Evolutionary conservation across 2,113 vertebrate species (phyloP), one percentile per base, ranked within the genome.

Genomic region (Podiceps cristatus): DNA sequence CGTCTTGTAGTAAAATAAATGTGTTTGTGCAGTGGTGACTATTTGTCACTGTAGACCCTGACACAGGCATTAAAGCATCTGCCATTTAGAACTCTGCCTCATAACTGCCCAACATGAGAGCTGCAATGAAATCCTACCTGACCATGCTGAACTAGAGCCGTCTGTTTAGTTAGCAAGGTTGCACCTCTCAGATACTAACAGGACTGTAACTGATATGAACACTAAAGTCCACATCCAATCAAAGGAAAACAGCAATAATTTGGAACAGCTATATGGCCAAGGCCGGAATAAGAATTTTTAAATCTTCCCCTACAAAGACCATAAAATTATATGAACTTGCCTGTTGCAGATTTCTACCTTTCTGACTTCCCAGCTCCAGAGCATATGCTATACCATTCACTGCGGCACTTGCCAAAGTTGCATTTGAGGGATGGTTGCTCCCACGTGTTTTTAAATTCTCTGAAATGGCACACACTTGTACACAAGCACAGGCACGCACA

Each of bases 21-120:
- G 97, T 98, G 98, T 99, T 98, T 98, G 92, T 98, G 97, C 98
- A 98, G 98, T 97, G 98, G 98, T 98, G 97, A 96, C 97, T 97
- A 95, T 98, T 97, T 98, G 96, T 98, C 98, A 98, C 58, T n/a
- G 95, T 68, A 95, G 91, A 73, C 44, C 67, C 85, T 98, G 98
- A 98, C 98, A 98, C 45, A 82, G 89, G 94, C 95, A 97, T 98
- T 96, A 97, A 96, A 96, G 94, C 92, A 97, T 96, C 95, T 98
- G 97, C 97, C 96, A 97, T 97, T 97, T 97, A 96, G 95, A 93
- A 96, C 83, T 97, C 83, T 96, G 96, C 96, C 95, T 98, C 97
- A 98, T 96, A 98, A 97, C 96, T 94, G 98, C 96, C 96, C 97
- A 97, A 97, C 96, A 94, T 96, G 97, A 98, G 96, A 97, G 87